Conservation (phyloP, 2,888 invertebrate species). For the Bembecia ichneumoniformis region DNA sequence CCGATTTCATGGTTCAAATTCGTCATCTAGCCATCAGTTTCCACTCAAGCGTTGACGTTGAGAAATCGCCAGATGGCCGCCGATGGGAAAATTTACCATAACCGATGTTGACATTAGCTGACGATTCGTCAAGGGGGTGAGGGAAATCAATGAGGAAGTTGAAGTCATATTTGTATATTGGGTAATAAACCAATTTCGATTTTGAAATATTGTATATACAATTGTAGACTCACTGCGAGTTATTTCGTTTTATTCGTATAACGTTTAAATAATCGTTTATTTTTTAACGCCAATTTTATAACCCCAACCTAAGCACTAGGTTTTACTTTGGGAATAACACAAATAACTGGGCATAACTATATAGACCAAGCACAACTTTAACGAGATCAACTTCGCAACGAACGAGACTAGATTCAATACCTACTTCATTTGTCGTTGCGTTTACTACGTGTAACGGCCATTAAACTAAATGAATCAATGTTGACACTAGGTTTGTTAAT, state of each 20-base stretch:
- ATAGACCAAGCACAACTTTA: too few relatives aligned
- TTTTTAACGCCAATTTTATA: too few relatives aligned
- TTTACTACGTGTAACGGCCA: too few relatives aligned
- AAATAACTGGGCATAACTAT: too few relatives aligned
- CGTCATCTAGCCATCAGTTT: constrained; percentile 15
- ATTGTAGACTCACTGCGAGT: not conserved
- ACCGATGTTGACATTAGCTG: constrained; percentile 14
- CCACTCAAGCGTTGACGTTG: constrained; percentile 19
- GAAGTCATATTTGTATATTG: constrained; percentile 4
- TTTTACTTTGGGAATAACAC: too few relatives aligned
- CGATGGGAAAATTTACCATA: constrained; percentile 28
- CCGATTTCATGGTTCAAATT: constrained; percentile 16
- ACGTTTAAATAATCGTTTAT: too few relatives aligned
- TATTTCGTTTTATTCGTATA: not conserved
- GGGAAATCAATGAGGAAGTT: constrained; percentile 21
- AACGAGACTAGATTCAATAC: too few relatives aligned
- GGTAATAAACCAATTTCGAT: not conserved
- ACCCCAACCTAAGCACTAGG: too few relatives aligned
- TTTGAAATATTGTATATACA: not conserved
- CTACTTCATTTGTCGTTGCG: too few relatives aligned
- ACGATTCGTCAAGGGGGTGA: constrained; percentile 21
- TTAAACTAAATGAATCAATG: too few relatives aligned
- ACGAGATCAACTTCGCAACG: too few relatives aligned
- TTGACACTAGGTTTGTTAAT: too few relatives aligned
- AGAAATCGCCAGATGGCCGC: constrained; percentile 18